Conservation (phyloP, 2,113 vertebrate species). For the Bos taurus region ARS-UCD2.0 NC_037356.1:1022501-1023000, state of each 20-base stretch:
- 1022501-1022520: neutral
- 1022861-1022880: neutral
- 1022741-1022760: neutral
- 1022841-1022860: neutral
- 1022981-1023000: neutral
- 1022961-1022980: neutral
- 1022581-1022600: neutral
- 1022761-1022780: neutral
- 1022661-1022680: neutral
- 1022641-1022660: neutral
- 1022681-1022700: neutral
- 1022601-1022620: neutral
- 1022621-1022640: neutral
- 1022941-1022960: neutral
- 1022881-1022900: neutral
- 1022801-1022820: neutral
- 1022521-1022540: neutral
- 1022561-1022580: neutral
- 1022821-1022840: neutral
- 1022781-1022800: neutral
- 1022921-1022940: slow-evolving; percentile 21
- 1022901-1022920: neutral
- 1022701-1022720: neutral
- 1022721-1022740: neutral
- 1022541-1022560: neutral